Base-by-base conservation (phyloP, 2,888 invertebrate genomes). In the Drosophila crucigera region DNA sequence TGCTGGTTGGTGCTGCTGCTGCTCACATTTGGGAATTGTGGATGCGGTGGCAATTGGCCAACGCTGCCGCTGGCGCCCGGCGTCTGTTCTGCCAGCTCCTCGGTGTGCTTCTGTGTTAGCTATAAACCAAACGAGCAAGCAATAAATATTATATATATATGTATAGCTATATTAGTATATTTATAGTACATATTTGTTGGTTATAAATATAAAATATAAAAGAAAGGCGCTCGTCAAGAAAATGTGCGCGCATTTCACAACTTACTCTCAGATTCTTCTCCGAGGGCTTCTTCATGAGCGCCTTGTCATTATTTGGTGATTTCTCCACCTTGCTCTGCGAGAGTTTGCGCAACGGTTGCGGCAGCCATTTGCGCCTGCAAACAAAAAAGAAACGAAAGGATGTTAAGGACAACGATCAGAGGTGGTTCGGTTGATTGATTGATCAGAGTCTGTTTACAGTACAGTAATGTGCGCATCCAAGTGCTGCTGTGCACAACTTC, bases 251-350 rank as follows among this genome's bases (percentile, higher is more conserved):
- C n/a, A 25, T 39, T 39, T 19, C n/a, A 92, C 14, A 54, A 56
- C 94, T 94, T 94, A 97, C 96, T 95, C 97, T 97, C 85, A 97
- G 95, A 92, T 96, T 96, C 94, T 97, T 97, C 92, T 97, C 97
- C 54, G 97, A 97, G 74, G 96, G 95, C 87, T 96, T 95, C 93
- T 97, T 97, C 93, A 97, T 96, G 83, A 97, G 94, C 52, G 95
- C 95, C 59, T 94, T 95, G 91, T 94, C 94, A 78, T 93, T 89
- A 78, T 93, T 89, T 35, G 95, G 92, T 10, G 94, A 93, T 91
- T 97, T 97, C 91, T 98, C 97, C 78, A 96, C 96, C 94, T 97
- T 97, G 84, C 96, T 96, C 93, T 97, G 97, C 83, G 98, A 97
- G 83, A 97, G 95, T 94, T 98, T 98, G 83, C 98, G 95, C 72